Evolutionary conservation across 2,797 vertebrate species (phyloP).

Genomic region (Intellagama lesueurii): DNA sequence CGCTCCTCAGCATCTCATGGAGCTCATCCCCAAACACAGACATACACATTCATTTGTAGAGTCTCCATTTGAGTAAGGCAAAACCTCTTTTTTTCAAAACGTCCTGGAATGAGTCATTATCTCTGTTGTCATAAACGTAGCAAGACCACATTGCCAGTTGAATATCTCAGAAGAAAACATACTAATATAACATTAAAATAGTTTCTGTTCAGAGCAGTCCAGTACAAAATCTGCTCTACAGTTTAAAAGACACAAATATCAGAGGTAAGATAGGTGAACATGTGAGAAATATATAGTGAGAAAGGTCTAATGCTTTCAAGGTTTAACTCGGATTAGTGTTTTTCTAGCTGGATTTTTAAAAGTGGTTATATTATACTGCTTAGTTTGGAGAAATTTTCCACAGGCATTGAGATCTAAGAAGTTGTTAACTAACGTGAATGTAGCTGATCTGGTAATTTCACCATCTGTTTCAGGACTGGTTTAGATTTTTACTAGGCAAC

Average conservation of each 20-base stretch:
- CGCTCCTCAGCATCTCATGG: background rate
- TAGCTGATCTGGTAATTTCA: background rate
- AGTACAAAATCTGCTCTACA: background rate
- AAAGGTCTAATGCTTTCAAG: background rate
- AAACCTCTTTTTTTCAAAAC: background rate
- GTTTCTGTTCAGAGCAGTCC: background rate
- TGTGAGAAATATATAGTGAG: background rate
- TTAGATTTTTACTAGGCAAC: background rate
- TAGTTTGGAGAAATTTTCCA: constrained; percentile 9
- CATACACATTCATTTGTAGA: background rate
- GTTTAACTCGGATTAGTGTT: background rate
- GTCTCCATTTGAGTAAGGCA: background rate
- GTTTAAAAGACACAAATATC: background rate
- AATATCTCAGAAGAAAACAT: background rate
- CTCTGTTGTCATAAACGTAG: background rate
- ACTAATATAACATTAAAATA: background rate
- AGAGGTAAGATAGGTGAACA: background rate
- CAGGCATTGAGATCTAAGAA: constrained; percentile 27
- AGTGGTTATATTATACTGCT: constrained; percentile 10
- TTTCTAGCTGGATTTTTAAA: constrained; percentile 1
- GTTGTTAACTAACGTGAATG: constrained; percentile 10
- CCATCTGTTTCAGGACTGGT: background rate
- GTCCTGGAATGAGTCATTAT: background rate
- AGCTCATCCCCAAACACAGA: background rate
- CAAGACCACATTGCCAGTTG: background rate